phyloP scores from a whole-genome alignment of 2,113 vertebrate species.

The Hippocampus mohnikei region DNA sequence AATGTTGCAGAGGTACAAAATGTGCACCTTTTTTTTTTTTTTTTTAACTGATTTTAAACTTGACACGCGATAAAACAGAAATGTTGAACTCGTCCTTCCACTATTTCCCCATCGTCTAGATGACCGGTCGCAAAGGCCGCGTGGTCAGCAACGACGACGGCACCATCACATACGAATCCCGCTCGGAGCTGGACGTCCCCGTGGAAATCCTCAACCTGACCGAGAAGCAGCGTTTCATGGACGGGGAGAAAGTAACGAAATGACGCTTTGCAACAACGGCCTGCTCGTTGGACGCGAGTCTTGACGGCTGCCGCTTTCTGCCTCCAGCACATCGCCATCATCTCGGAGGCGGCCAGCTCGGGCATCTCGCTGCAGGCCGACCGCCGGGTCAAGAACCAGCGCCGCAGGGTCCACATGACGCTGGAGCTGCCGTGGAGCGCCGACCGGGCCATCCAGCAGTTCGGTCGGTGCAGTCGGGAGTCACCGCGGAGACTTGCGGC shows the following conservation, averaged over 20 bases:
- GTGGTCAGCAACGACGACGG: conserved; percentile 97
- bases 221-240: conserved; percentile 97
- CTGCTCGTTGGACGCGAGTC: not conserved
- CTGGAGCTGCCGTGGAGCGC: conserved; percentile 96
- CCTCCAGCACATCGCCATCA: conserved; percentile 93
- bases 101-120: conserved; percentile 65
- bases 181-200: conserved; percentile 93
- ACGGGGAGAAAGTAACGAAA: conserved; percentile 89
- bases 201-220: conserved; percentile 98
- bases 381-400: conserved; percentile 92
- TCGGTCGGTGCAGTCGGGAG: conserved; percentile 73
- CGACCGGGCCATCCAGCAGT: conserved; percentile 95
- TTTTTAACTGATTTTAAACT: not conserved
- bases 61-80: too few relatives aligned
- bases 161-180: conserved; percentile 93
- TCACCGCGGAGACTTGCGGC: not conserved
- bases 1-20: conserved; percentile 90
- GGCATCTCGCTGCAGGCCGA: conserved; percentile 97
- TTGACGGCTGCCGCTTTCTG: not conserved
- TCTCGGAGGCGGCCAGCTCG: conserved; percentile 97
- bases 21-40: too few relatives aligned
- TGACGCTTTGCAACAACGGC: not conserved
- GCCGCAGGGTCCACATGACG: conserved; percentile 95
- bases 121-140: conserved; percentile 95
- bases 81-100: not conserved